phyloP scores from a whole-genome alignment of 2,113 vertebrate genomes.

The Datnioides undecimradiatus region DNA sequence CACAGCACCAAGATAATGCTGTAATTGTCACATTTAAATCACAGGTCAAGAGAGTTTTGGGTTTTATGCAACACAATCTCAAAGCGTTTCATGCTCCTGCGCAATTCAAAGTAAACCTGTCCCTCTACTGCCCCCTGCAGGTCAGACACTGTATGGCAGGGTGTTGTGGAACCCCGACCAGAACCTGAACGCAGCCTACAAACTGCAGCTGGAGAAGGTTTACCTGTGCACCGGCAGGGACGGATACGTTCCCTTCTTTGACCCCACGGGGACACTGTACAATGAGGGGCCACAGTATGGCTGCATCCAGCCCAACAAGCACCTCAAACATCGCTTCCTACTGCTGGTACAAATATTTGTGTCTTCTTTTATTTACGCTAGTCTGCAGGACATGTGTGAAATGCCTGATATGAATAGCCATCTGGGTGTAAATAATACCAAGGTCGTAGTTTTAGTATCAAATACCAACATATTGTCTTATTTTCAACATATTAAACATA shows the following conservation, averaged over 20 bases:
- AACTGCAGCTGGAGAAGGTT: constrained; percentile 96
- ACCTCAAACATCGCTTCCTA: constrained; percentile 95
- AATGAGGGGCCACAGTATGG: constrained; percentile 97
- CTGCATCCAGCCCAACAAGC: constrained; percentile 96
- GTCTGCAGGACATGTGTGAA: not conserved
- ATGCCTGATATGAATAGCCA: not conserved
- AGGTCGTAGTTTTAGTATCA: not conserved
- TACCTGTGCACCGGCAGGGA: constrained; percentile 96
- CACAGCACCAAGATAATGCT: not conserved
- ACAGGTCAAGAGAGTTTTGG: not conserved
- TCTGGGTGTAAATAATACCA: not conserved
- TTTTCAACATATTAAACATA: too few species aligned
- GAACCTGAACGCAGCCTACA: constrained; percentile 94
- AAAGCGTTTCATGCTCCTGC: not conserved
- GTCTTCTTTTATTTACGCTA: not conserved
- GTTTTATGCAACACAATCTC: not conserved
- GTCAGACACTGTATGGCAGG: constrained; percentile 93
- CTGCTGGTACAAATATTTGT: constrained; percentile 86
- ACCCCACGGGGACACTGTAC: constrained; percentile 95
- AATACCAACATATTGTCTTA: not conserved
- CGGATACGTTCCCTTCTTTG: constrained; percentile 97
- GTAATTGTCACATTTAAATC: not conserved
- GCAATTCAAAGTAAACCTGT: not conserved
- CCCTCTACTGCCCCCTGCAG: constrained; percentile 77
- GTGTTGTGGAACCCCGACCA: constrained; percentile 98